Conservation (phyloP, 2,113 vertebrate genomes). For the Gobiocypris rarus region DNA sequence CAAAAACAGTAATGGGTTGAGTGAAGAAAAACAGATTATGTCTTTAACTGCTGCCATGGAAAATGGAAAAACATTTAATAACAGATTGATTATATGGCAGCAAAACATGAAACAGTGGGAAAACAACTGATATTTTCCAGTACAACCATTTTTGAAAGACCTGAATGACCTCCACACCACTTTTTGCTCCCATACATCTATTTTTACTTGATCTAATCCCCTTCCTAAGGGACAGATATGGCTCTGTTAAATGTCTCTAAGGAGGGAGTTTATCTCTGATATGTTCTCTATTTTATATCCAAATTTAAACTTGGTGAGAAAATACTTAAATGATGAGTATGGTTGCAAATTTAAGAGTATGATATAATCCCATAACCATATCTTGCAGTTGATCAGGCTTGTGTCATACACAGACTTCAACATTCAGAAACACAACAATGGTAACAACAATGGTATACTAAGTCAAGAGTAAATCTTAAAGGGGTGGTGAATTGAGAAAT, state of each 20-base stretch:
- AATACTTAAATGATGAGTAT: not conserved
- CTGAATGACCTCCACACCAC: not conserved
- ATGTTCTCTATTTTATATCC: not conserved
- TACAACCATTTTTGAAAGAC: slow-evolving; percentile 22
- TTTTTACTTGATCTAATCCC: not conserved
- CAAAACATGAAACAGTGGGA: not conserved
- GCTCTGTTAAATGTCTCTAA: not conserved
- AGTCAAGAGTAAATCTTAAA: too few species aligned
- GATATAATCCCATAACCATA: too few species aligned
- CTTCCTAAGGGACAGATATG: slow-evolving; percentile 14
- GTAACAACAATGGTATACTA: too few species aligned
- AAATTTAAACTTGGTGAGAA: slow-evolving; percentile 9
- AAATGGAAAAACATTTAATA: not conserved
- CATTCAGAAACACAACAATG: too few species aligned
- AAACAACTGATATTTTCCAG: not conserved
- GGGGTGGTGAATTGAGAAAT: too few species aligned
- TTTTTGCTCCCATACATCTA: slow-evolving; percentile 9
- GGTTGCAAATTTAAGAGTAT: too few species aligned
- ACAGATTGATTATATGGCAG: not conserved
- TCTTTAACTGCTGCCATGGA: not conserved
- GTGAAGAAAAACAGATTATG: not conserved
- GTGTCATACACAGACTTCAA: not conserved
- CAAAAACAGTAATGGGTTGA: not conserved
- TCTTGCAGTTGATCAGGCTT: too few species aligned
- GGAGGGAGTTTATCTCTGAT: not conserved